A percentile compares a stretch with the other conserved stretches of the same genome.
phyloP scores from a whole-genome alignment of 2,113 vertebrate genomes.

The Melanotaenia duboulayi region DNA sequence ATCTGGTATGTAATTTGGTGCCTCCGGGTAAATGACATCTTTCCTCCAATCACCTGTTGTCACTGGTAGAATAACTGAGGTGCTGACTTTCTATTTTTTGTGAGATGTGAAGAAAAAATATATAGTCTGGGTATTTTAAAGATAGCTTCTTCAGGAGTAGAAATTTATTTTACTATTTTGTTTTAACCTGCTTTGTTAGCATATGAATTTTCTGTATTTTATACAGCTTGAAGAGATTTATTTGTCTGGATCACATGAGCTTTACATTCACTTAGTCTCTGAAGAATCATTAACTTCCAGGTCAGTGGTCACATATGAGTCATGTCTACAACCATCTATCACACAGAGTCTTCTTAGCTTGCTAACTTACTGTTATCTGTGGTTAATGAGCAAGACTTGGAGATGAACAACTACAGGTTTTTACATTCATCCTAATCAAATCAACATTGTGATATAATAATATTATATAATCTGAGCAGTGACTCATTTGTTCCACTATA shows the following conservation, averaged over 20 bases:
- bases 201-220: not conserved
- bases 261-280: not conserved
- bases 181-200: not conserved
- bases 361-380: constrained; percentile 35
- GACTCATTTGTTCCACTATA: constrained; percentile 25
- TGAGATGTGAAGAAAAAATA: not conserved
- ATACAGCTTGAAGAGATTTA: not conserved
- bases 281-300: constrained; percentile 20
- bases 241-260: not conserved
- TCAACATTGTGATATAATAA: constrained; percentile 59
- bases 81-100: constrained; percentile 25
- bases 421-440: constrained; percentile 66
- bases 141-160: not conserved
- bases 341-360: constrained; percentile 21
- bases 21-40: constrained; percentile 8
- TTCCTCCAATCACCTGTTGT: constrained; percentile 24
- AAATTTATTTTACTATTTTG: not conserved
- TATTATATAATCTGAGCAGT: constrained; percentile 47
- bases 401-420: constrained; percentile 29
- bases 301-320: constrained; percentile 40
- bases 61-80: constrained; percentile 15
- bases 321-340: constrained; percentile 32
- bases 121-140: constrained; percentile 4
- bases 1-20: constrained; percentile 20
- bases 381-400: constrained; percentile 48